Evolutionary conservation across 2,113 vertebrate species (phyloP), one percentile per base, ranked within the genome.

Genomic region (Synchiropus splendidus): DNA sequence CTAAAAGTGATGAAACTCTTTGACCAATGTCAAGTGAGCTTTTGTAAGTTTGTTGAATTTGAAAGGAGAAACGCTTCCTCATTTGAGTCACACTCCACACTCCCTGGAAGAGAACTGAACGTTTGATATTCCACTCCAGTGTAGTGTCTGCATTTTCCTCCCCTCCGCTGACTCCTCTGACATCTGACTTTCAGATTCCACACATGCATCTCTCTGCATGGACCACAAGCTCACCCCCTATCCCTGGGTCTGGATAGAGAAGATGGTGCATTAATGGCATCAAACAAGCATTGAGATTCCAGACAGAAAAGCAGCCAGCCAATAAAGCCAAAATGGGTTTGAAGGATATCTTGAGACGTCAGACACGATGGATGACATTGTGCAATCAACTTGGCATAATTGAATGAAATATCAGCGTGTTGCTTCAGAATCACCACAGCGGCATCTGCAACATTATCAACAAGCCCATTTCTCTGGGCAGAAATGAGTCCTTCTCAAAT

Each of bases 241-340:
- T 18, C 79, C 30, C 48, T 48, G 86, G 74, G 61, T 81, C 78
- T 86, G 80, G 79, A 89, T 89, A 89, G 61, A 78, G n/a, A n/a
- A n/a, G 86, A 88, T 80, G 64, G 62, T 77, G 88, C 71, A 82
- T 75, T 89, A 91, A 91, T 89, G 83, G 85, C 87, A 89, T 87
- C 89, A 91, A 90, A 89, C 85, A 64, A 75, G 77, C 82, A 89
- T 90, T 92, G 88, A 86, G 85, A 92, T 91, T 92, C 90, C 85
- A 82, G 81, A 61, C 73, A 83, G 85, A 77, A 75, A 77, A 79
- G 76, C 75, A 72, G 67, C 81, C 54, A 83, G 88, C 86, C 87
- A 89, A 92, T 89, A 89, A 90, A 87, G 86, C 4, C 74, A 82
- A 88, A 88, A 88, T 85, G 78, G 85, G 89, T 74, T 88, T 89